These are phyloP conservation scores for Tauraco hartlaubi DNA, from an alignment of 2,797 vertebrate species.

Conservation along the genomic window DNA sequence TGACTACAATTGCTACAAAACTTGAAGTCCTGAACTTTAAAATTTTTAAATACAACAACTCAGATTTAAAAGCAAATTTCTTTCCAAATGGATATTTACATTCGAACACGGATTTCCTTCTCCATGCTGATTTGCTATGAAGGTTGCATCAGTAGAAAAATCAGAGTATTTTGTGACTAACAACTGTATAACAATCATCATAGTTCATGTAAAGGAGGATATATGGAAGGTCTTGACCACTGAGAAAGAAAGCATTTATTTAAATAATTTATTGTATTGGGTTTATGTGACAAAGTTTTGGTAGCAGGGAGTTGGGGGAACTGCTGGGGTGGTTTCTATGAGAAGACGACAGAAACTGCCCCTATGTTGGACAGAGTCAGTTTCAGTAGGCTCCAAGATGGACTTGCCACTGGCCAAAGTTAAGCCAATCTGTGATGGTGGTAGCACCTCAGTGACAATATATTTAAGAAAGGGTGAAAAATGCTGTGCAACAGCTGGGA, in stretches of 20 bases:
- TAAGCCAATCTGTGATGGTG: fast-evolving
- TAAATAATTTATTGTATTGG: background rate
- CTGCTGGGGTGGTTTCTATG: background rate
- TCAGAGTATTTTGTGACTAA: background rate
- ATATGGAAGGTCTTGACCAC: background rate
- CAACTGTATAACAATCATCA: background rate
- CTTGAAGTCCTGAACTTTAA: background rate
- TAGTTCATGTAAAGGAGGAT: background rate
- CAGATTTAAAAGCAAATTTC: background rate
- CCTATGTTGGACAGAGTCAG: background rate
- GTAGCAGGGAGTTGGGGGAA: fast-evolving
- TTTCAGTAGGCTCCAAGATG: background rate
- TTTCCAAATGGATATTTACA: background rate
- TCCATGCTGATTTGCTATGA: background rate
- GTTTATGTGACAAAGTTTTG: background rate
- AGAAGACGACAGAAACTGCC: background rate
- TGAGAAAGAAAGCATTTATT: background rate
- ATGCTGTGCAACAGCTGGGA: background rate
- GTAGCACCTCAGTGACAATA: background rate
- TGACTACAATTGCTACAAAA: background rate
- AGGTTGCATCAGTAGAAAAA: background rate
- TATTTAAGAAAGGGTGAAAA: background rate
- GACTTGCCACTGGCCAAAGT: background rate
- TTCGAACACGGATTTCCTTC: background rate
- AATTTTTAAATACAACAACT: background rate